Base-by-base conservation (phyloP, 2,113 vertebrate species). In the Typhlomys cinereus region DNA sequence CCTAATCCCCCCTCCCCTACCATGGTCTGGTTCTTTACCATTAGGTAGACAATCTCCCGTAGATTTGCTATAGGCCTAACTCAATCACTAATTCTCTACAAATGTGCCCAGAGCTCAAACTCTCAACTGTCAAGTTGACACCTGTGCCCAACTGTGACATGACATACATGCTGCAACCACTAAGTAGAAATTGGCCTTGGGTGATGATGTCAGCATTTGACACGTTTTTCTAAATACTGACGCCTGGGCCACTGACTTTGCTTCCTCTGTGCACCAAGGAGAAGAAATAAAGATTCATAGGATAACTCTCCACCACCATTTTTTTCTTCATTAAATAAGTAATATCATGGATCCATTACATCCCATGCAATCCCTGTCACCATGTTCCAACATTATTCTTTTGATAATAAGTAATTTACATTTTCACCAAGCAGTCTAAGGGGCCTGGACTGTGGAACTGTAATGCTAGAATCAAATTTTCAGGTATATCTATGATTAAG, bases 401-500 rank as follows among this genome's bases (percentile, higher is more conserved):
- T 83, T 39, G 48, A 25, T 6, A 13, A 80, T 21, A 73, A 34
- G 5, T 61, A 50, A 64, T 93, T 91, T 75, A 84, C 46, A 48
- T 66, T 73, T 75, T 76, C 27, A 29, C 34, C 39, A 84, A 88
- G 15, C 81, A 12, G 13, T 11, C 10, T 90, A 88, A 91, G 25
- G 41, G 14, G 10, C 27, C 1, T 5, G 84, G 41, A 57, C 85
- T 59, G 23, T 69, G 3, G n/a, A 78, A 78, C 61, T 93, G 90
- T 66, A 85, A 76, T 12, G 71, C 7, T 5, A 50, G 4, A 64
- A 18, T 54, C 13, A 74, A 82, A 74, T 79, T 81, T 95, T 92
- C 57, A 75, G 44, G 78, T 74, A 62, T 2, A 59, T 54, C 46
- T 81, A 80, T 87, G 84, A 84, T 71, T 90, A 80, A 90, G 39